Conservation (phyloP, 2,888 invertebrate species). For the Synergus itoensis region DNA sequence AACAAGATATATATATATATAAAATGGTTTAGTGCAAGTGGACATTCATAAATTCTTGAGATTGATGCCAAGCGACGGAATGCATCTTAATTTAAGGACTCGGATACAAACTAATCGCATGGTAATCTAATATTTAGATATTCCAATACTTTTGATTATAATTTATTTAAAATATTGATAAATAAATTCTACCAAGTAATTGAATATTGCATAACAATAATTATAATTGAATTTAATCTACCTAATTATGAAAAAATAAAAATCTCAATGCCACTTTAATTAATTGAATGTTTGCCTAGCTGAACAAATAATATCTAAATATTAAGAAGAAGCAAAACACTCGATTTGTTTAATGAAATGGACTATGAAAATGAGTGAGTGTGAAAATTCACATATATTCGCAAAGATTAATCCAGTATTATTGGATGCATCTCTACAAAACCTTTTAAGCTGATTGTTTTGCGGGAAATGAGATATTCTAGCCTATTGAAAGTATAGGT, state of each 20-base stretch:
- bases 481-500: too few species aligned
- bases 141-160: too few species aligned
- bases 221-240: not conserved
- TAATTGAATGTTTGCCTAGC: not conserved
- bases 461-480: not conserved
- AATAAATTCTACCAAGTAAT: not conserved
- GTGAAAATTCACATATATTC: too few species aligned
- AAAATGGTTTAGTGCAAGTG: not conserved
- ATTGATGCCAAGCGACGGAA: not conserved
- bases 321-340: not conserved
- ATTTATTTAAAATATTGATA: too few species aligned
- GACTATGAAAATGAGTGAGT: too few species aligned
- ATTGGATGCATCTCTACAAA: too few species aligned
- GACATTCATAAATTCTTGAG: not conserved
- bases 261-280: not conserved
- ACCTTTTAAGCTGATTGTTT: too few species aligned
- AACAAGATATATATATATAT: not conserved
- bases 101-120: not conserved
- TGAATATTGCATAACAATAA: not conserved
- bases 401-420: too few species aligned
- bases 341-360: too few species aligned
- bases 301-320: not conserved
- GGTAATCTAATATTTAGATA: too few species aligned
- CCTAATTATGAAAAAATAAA: not conserved
- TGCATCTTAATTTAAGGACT: not conserved